Evolutionary conservation across 2,888 invertebrate species (phyloP).

Genomic region (Polymixis lichenea): DNA sequence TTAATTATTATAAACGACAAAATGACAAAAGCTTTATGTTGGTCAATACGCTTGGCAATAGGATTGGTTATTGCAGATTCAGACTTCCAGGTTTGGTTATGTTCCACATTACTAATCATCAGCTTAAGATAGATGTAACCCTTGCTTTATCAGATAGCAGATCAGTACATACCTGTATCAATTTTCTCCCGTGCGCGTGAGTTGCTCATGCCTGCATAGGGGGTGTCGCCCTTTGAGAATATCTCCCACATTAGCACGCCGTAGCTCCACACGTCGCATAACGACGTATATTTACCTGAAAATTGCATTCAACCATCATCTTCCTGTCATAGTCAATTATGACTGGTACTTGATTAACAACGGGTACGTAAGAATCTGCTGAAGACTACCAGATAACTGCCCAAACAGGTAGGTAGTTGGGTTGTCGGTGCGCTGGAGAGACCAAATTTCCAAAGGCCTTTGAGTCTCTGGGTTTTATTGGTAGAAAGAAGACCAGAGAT

Average conservation of each 20-base stretch:
- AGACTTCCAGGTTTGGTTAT: not conserved
- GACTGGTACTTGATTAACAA: not conserved
- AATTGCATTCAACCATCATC: slow-evolving; percentile 28
- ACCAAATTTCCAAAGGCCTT: not conserved
- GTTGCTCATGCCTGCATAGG: slow-evolving; percentile 98
- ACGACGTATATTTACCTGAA: slow-evolving; percentile 97
- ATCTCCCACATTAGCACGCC: slow-evolving; percentile 99
- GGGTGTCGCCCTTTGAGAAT: slow-evolving; percentile 97
- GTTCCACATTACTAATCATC: not conserved
- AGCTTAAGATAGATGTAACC: not conserved
- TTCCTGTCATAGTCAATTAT: not conserved
- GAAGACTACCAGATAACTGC: not conserved
- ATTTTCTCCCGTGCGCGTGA: slow-evolving; percentile 98
- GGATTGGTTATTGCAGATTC: not conserved
- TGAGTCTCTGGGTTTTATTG: not conserved
- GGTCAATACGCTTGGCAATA: not conserved
- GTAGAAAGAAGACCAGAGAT: not conserved
- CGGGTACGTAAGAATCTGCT: not conserved
- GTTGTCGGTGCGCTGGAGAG: too few relatives aligned
- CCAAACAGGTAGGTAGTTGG: not conserved
- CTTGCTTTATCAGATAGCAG: not conserved
- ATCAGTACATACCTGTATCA: slow-evolving; percentile 93
- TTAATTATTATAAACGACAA: too few relatives aligned
- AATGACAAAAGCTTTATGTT: too few relatives aligned
- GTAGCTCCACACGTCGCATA: slow-evolving; percentile 99